These are phyloP conservation scores for Ophioninae sp. DNA, from an alignment of 2,888 invertebrate genomes.

Conservation along the genomic window DNA sequence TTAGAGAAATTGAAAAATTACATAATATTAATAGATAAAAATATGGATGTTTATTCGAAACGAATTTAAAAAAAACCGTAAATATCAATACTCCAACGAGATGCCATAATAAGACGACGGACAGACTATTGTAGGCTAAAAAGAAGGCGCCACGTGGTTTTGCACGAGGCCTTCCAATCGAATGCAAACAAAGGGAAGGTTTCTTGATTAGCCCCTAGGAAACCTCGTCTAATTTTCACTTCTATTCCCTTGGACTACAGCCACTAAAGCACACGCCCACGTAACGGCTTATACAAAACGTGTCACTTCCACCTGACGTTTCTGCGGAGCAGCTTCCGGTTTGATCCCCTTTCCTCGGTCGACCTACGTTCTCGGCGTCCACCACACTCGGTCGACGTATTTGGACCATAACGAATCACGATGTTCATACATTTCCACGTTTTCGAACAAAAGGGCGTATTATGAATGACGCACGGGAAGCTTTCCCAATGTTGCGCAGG, in stretches of 20 bases:
- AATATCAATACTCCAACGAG: no score
- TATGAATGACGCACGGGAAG: neutral
- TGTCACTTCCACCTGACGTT: constrained; percentile 47
- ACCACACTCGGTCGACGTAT: neutral
- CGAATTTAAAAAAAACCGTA: no score
- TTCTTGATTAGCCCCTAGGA: constrained; percentile 8
- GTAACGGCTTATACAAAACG: constrained; percentile 10
- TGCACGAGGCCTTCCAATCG: neutral
- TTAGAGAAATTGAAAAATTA: no score
- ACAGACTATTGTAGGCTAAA: no score
- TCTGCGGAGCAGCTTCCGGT: constrained; percentile 15
- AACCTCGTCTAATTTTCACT: constrained; percentile 51
- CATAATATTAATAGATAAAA: no score
- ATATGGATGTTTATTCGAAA: no score
- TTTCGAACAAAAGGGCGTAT: neutral
- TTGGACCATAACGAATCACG: constrained; percentile 7
- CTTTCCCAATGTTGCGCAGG: neutral
- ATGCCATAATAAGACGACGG: no score
- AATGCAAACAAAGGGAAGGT: constrained; percentile 27
- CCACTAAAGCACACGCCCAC: neutral
- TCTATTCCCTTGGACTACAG: constrained; percentile 26
- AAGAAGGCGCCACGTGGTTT: neutral
- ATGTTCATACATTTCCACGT: neutral
- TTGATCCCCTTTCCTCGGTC: constrained; percentile 6
- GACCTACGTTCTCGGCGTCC: neutral